Base-by-base conservation (phyloP, 2,888 invertebrate genomes). In the Morpho achilles region DNA sequence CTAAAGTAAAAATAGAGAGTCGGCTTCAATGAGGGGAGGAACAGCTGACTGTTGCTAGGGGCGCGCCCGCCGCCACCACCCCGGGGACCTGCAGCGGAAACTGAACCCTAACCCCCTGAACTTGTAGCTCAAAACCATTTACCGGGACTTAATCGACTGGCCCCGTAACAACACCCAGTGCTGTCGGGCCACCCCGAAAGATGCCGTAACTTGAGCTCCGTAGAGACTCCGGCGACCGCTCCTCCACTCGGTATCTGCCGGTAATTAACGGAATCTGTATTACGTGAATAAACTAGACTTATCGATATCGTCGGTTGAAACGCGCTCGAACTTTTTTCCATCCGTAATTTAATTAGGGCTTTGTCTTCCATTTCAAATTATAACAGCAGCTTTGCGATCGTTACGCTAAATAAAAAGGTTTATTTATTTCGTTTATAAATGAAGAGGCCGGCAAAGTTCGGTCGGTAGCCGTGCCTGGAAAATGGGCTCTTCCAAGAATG, bases 41-140 rank as follows among this genome's bases (percentile, higher is more conserved):
- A 65, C 70, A 69, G 70, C 70, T 70, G 69, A 69, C 53, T 62
- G 70, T 69, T 66, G 69, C 69, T 66, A 66, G 61, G 70, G 63
- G 63, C 63, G 66, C 60, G 60, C 69, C 64, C 42, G 40, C 16
- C 62, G 56, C 70, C 58, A 16, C 7, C 53, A 43, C 59, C 55
- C 7, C 32, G 51, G 61, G 48, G 60, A 57, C 51, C 60, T 42
- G 3, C 64, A 58, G 43, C 23, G 41, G 22, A 65, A 55, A 23
- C 53, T 56, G 5, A 50, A 56, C 51, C 47, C 39, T 57, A 49
- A 4, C 0, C 0, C 9, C 16, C 0, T 1, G 1, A 1, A 7
- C 0, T 2, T 60, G 61, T 23, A 47, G 49, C 48, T 16, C 7
- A 53, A 52, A 58, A 60, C 54, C 2, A 22, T 4, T 43, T 49